A percentile compares a stretch with the other conserved stretches of the same genome.
phyloP scores from a whole-genome alignment of 2,888 invertebrate species.

The Tachina grossa region DNA sequence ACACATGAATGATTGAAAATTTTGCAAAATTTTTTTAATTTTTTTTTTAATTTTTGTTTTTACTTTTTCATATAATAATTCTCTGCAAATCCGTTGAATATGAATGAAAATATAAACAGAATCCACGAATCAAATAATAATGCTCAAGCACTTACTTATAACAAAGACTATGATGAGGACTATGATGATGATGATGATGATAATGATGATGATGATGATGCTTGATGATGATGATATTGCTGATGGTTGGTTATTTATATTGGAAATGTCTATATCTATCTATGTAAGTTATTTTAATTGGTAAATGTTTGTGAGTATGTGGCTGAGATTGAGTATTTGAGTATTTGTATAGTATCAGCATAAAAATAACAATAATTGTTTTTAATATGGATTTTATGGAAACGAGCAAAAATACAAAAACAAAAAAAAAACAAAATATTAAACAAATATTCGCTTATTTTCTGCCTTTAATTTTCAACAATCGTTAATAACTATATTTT shows the following conservation, averaged over 20 bases:
- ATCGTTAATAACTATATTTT: constrained; percentile 12
- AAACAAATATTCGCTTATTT: constrained; percentile 53
- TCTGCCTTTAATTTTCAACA: constrained; percentile 47
- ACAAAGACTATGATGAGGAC: constrained; percentile 22
- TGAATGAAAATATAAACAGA: constrained; percentile 48
- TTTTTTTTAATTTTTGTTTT: constrained; percentile 15
- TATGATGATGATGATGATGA: constrained; percentile 5
- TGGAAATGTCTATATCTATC: constrained; percentile 29
- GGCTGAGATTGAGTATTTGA: constrained; percentile 13
- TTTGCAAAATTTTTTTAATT: constrained; percentile 35
- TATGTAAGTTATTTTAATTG: constrained; percentile 43
- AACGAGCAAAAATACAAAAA: constrained; percentile 22
- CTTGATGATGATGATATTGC: background rate
- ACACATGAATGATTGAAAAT: constrained; percentile 66
- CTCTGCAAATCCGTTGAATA: constrained; percentile 44
- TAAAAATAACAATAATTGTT: constrained; percentile 66
- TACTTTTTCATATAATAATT: constrained; percentile 26
- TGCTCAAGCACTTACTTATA: constrained; percentile 36
- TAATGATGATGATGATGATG: constrained; percentile 10
- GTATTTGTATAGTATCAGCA: constrained; percentile 60
- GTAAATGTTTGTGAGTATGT: constrained; percentile 14
- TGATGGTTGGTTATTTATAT: constrained; percentile 47
- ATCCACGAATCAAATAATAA: constrained; percentile 28
- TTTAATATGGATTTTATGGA: constrained; percentile 66
- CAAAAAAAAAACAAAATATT: background rate